Base-by-base conservation (phyloP, 2,888 invertebrate genomes). In the Epinotia nisella region DNA sequence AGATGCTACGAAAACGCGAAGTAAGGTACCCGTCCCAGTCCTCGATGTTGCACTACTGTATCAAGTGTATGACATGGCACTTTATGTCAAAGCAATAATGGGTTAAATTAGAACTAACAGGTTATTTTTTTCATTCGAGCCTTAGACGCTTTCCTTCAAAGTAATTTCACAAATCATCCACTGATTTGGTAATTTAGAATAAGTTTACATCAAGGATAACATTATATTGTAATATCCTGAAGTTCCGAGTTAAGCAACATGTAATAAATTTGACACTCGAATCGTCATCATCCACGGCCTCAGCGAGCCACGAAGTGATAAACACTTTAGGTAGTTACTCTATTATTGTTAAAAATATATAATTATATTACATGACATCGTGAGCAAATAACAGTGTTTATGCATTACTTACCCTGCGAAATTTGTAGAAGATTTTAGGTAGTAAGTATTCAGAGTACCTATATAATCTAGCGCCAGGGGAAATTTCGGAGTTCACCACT, bases 241-340 rank as follows among this genome's bases (percentile, higher is more conserved):
- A 10, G 29, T 53, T 53, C 11, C 3, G 29, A 24, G 29, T 11
- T 2, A 17, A 29, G 7, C 9, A 64, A 29, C 58, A 29, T 24
- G 64, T 35, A 64, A 64, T 51, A 35, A 51, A 64, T 64, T 51
- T 64, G 35, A 13, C n/a, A 11, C 24, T 17, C 11, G 51, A 51
- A 13, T 29, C 29, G 64, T 2, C 51, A 29, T 29, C 24, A 29
- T 51, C 45, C 51, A 13, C 24, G 49, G 51, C n/a, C 17, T 51
- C 29, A 29, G 51, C 17, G 17, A 3, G 45, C 41, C 51, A 51
- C 29, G 2, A 29, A 10, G 51, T 29, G 15, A 51, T 5, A 29
- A 51, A 64, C 64, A n/a, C 51, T 41, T 61, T n/a, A n/a, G n/a
- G n/a, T n/a, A n/a, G n/a, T n/a, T 45, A 21, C 41, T 17, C 61